Percentiles rank a stretch among this genome's conserved stretches.
phyloP scores from a whole-genome alignment of 2,113 vertebrate genomes.

The Caranx ignobilis region DNA sequence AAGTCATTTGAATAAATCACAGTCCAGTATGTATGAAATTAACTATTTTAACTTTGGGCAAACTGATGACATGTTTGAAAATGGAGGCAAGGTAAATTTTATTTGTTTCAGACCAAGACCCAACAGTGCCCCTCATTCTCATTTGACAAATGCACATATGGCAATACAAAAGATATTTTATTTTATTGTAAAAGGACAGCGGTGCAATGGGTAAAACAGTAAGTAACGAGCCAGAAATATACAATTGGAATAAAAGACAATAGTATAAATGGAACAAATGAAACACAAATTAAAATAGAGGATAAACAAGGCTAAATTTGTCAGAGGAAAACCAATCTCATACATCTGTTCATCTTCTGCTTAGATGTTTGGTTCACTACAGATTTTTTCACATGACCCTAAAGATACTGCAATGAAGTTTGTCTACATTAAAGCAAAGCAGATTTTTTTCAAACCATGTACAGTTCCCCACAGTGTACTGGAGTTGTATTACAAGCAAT shows the following conservation, averaged over 20 bases:
- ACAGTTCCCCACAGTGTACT: constrained; percentile 15
- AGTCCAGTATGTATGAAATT: too few species aligned
- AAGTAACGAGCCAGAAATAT: constrained; percentile 58
- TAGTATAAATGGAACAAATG: constrained; percentile 42
- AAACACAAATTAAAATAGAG: constrained; percentile 35
- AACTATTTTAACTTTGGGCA: background rate
- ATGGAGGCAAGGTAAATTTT: background rate
- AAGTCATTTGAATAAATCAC: background rate
- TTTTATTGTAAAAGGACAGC: constrained; percentile 78
- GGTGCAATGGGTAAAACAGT: constrained; percentile 61
- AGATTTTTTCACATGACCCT: constrained; percentile 42
- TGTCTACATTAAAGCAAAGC: constrained; percentile 51
- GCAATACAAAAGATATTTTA: constrained; percentile 81
- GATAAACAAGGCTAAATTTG: constrained; percentile 22
- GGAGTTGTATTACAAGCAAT: constrained; percentile 35
- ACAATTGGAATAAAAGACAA: constrained; percentile 55
- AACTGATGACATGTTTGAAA: background rate
- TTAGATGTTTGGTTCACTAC: constrained; percentile 36
- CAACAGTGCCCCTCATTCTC: too few species aligned
- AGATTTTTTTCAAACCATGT: constrained; percentile 30
- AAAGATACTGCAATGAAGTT: constrained; percentile 50
- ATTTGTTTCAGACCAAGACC: background rate
- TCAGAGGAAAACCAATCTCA: constrained; percentile 22
- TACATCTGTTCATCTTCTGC: constrained; percentile 23
- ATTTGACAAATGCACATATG: constrained; percentile 26